Percentiles rank a stretch among this genome's conserved stretches.
phyloP scores from a whole-genome alignment of 53 echinoderm and acorn worm species.

The Astropecten irregularis region DNA sequence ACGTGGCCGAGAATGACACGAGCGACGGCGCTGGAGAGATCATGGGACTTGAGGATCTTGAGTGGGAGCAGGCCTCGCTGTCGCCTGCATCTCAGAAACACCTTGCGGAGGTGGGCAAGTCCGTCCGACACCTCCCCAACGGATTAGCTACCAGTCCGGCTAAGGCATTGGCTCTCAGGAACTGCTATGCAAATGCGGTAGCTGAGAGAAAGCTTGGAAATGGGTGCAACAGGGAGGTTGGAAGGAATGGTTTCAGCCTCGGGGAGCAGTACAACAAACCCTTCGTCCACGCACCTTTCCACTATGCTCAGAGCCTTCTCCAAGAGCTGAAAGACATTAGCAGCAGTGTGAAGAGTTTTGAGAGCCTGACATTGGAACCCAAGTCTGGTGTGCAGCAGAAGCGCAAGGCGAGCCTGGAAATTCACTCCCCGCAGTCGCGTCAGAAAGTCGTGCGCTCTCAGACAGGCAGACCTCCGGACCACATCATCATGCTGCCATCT shows the following conservation, averaged over 20 bases:
- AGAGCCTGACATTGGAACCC: conserved; percentile 86
- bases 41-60: conserved; percentile 31
- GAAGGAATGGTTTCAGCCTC: conserved; percentile 73
- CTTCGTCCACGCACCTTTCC: conserved; percentile 88
- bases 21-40: conserved; percentile 21
- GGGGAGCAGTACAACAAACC: conserved; percentile 91
- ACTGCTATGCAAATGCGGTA: conserved; percentile 10
- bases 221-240: conserved; percentile 20
- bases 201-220: conserved; percentile 31
- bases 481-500: conserved; percentile 15
- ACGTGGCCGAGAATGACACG: conserved; percentile 29
- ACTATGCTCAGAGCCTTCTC: conserved; percentile 93
- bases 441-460: conserved; percentile 68
- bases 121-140: conserved; percentile 10
- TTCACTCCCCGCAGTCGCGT: conserved; percentile 49
- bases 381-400: conserved; percentile 76
- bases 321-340: conserved; percentile 88
- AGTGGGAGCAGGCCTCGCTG: conserved; percentile 24
- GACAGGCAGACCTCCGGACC: conserved; percentile 35
- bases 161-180: conserved; percentile 38
- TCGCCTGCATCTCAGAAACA: conserved; percentile 21
- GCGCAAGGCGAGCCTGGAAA: conserved; percentile 65
- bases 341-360: conserved; percentile 94
- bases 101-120: conserved; percentile 23
- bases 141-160: conserved; percentile 45